These are phyloP conservation scores for Macropodus opercularis DNA, from an alignment of 2,797 vertebrate species.

Conservation along the genomic window DNA sequence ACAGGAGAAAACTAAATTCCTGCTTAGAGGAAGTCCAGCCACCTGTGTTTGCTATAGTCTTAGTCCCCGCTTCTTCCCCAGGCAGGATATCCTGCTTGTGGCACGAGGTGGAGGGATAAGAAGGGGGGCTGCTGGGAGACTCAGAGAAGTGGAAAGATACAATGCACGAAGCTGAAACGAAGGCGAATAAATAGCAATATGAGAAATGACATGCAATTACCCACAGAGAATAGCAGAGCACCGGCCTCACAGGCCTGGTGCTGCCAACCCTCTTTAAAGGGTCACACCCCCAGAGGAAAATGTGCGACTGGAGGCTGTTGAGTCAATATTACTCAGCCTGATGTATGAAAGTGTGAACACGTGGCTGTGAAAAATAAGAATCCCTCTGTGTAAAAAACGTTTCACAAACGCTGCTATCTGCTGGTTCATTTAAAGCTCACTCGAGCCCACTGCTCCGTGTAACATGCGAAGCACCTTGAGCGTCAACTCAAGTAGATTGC, in stretches of 20 bases:
- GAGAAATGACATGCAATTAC: slow-evolving; percentile 60
- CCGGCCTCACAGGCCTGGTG: slow-evolving; percentile 37
- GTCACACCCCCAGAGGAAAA: slow-evolving; percentile 66
- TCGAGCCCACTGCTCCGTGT: neutral
- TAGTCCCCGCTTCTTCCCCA: slow-evolving; percentile 26
- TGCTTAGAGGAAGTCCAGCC: slow-evolving; percentile 35
- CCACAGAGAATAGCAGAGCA: slow-evolving; percentile 24
- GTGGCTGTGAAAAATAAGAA: slow-evolving; percentile 27
- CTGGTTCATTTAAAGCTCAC: slow-evolving; percentile 29
- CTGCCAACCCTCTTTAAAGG: slow-evolving; percentile 64
- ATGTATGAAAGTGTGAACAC: slow-evolving; percentile 63
- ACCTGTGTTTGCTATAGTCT: slow-evolving; percentile 55
- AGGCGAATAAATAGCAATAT: slow-evolving; percentile 24
- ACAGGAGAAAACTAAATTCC: slow-evolving; percentile 30
- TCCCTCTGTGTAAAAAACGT: slow-evolving; percentile 23
- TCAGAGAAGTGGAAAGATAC: slow-evolving; percentile 5
- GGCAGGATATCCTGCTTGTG: slow-evolving; percentile 73
- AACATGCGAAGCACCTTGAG: slow-evolving; percentile 8
- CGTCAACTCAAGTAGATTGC: neutral
- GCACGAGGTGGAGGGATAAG: slow-evolving; percentile 10
- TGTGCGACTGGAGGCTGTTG: slow-evolving; percentile 68
- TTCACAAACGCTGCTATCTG: slow-evolving; percentile 31
- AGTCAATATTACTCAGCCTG: slow-evolving; percentile 64
- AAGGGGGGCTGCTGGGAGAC: neutral
- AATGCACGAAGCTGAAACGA: slow-evolving; percentile 23